Percentiles rank a stretch among this genome's conserved stretches.
Evolutionary conservation across 1,140 invertebrate genomes (phyloP).

Genomic region (Hylyphantes graminicola): DNA sequence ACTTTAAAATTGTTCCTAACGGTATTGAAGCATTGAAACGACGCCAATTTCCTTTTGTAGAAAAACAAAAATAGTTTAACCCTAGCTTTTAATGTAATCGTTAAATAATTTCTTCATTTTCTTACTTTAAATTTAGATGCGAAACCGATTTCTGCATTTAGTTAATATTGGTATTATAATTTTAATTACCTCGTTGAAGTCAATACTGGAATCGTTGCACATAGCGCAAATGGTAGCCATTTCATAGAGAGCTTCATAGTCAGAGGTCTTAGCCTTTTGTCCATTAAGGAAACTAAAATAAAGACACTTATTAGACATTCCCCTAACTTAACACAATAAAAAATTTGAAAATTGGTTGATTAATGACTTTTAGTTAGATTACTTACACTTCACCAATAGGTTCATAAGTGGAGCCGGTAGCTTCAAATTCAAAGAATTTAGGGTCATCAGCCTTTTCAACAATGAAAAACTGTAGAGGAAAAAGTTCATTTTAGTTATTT

Average conservation of each 20-base stretch:
- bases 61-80: too few species aligned
- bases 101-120: too few species aligned
- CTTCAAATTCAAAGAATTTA: constrained; percentile 95
- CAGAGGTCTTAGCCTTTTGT: constrained; percentile 80
- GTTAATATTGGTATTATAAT: background rate
- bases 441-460: constrained; percentile 94
- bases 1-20: too few species aligned
- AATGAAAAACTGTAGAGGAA: constrained; percentile 81
- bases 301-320: background rate
- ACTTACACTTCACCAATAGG: constrained; percentile 89
- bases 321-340: background rate
- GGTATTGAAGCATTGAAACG: too few species aligned
- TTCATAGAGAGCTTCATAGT: constrained; percentile 93
- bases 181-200: constrained; percentile 89
- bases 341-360: background rate
- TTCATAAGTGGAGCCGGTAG: constrained; percentile 99
- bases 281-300: constrained; percentile 67
- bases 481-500: background rate
- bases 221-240: constrained; percentile 95
- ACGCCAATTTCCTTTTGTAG: too few species aligned
- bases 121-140: too few species aligned
- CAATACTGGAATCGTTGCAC: constrained; percentile 99
- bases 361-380: background rate
- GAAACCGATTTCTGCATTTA: too few species aligned
- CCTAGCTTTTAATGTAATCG: too few species aligned